Base-by-base conservation (phyloP, 1,140 invertebrate species). In the Temnothorax curvispinosus region DNA sequence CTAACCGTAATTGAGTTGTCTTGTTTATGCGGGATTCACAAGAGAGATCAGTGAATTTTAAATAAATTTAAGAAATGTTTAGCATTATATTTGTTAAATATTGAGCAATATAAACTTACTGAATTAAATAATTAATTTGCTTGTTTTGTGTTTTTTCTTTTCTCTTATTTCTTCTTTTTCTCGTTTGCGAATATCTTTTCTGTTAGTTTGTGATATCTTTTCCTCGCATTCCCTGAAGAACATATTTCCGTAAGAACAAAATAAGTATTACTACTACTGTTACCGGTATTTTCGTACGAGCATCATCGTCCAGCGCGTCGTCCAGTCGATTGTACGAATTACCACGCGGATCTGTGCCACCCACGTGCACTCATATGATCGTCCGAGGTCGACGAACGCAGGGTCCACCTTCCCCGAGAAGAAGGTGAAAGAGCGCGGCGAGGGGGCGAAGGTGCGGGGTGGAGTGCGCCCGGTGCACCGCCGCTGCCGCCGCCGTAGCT, bases 351-450 rank as follows among this genome's bases (percentile, higher is more conserved):
- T 90, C 86, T 76, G 88, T 89, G 78, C 89, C 89, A 90, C 89
- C 89, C 89, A 90, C 88, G 89, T 89, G 89, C 89, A 87, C 82
- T 75, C 88, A 87, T 90, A 87, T 90, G 88, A 90, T 87, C 87
- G 85, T 64, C n/a, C 89, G 90, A 81, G 91, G 91, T 91, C 91
- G 89, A 91, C 85, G 91, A 91, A 91, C 91, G 89, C 90, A 81
- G 78, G 65, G 85, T 86, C 89, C 72, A 82, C 85, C 90, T 92
- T 91, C 82, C 41, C 13, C 60, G 71, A 62, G 58, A 11, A 72
- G 71, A 74, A 60, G 58, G 78, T 67, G 77, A 81, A 82, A 78
- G 64, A 82, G 64, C 67, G 80, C 50, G 54, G 64, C 72, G 44
- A 85, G 64, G 52, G 74, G 87, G 74, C 8, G 52, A 38, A 38